Base-by-base conservation (phyloP, 2,797 vertebrate species). In the Carapus acus region DNA sequence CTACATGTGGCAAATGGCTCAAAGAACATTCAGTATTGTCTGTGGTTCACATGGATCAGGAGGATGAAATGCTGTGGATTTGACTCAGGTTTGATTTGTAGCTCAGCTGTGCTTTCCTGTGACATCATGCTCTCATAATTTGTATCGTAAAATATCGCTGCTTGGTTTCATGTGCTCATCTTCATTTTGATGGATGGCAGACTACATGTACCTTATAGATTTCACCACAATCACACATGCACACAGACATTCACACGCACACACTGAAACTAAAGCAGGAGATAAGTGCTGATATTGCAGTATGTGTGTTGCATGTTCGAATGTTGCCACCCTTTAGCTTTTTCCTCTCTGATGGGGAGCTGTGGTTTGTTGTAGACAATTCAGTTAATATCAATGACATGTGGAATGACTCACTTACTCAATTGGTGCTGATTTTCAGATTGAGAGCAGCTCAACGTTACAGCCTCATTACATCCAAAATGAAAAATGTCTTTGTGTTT, bases 21-120 rank as follows among this genome's bases (percentile, higher is more conserved):
- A 12, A 3, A 33, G 11, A 33, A 33, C 31, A 33, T 33, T 7
- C 14, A 11, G 6, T 33, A 33, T 13, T 33, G 8, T 13, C 31
- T 33, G 31, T 11, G 14, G 14, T 9, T 33, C 11, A 9, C 9
- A 9, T 27, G 4, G 24, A 27, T 27, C 24, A 5, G 24, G 24
- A 27, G 24, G 24, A 27, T 27, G 4, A 27, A 27, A 27, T 9
- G 9, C 24, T 27, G 9, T 27, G 55, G 37, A 69, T 49, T 50
- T 65, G 40, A 23, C n/a, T 77, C 49, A 55, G 77, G 43, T 61
- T 38, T 46, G 43, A 51, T 58, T 45, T 60, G 77, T 65, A 64
- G 54, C 54, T 76, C 69, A 73, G 69, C 79, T 82, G 64, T 67
- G 61, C 54, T 79, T 86, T 86, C 78, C 81, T 77, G 71, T 83